Conservation (phyloP, 2,797 vertebrate genomes). For the Pseudochromis fuscus region DNA sequence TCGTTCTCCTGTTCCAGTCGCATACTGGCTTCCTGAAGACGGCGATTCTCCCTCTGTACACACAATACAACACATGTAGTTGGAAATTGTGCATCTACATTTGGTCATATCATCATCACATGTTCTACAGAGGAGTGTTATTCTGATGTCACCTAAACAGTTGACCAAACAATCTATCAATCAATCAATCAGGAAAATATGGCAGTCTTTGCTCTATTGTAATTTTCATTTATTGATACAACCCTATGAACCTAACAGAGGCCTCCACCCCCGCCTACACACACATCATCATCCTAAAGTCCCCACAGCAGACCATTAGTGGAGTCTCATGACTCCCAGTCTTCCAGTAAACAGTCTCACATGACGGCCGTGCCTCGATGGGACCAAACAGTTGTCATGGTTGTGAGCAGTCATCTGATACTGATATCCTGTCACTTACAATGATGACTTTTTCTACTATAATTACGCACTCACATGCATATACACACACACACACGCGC, state of each 20-base stretch:
- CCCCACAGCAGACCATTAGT: slow-evolving; percentile 48
- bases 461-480: neutral
- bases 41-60: slow-evolving; percentile 93
- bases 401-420: slow-evolving; percentile 58
- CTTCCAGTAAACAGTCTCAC: slow-evolving; percentile 66
- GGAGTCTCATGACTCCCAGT: slow-evolving; percentile 68
- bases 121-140: neutral
- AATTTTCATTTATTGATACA: neutral
- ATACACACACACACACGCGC: neutral
- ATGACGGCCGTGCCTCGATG: slow-evolving; percentile 54
- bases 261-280: neutral
- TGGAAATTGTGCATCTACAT: neutral
- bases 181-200: neutral
- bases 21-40: slow-evolving; percentile 98
- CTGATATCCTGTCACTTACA: slow-evolving; percentile 33
- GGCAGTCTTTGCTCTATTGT: neutral
- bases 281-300: slow-evolving; percentile 22
- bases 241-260: neutral
- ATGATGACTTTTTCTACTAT: neutral
- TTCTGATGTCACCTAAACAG: too few species aligned
- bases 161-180: too few species aligned
- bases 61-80: slow-evolving; percentile 31
- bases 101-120: neutral
- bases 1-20: slow-evolving; percentile 98
- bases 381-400: slow-evolving; percentile 25